Evolutionary conservation across 2,797 vertebrate species (phyloP).

Genomic region (Sternarchorhynchus goeldii): DNA sequence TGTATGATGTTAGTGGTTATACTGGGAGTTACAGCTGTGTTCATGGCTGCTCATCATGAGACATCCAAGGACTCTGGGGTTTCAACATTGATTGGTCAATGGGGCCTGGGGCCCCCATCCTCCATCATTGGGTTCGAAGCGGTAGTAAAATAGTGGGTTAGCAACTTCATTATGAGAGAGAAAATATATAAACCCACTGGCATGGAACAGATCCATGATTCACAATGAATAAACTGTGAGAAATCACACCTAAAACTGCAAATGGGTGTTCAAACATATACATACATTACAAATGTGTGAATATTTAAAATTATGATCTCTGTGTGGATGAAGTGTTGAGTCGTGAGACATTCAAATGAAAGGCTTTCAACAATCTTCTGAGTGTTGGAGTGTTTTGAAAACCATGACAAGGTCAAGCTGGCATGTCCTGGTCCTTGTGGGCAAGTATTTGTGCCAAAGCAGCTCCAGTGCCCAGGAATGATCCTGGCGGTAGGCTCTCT

Average conservation of each 20-base stretch:
- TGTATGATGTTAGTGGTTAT: conserved; percentile 70
- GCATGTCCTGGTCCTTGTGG: conserved; percentile 36
- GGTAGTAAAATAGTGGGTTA: conserved; percentile 42
- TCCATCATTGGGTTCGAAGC: conserved; percentile 28
- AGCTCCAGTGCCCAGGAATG: conserved; percentile 45
- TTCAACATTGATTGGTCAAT: conserved; percentile 50
- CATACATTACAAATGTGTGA: conserved; percentile 1
- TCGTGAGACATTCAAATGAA: conserved; percentile 16
- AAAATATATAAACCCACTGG: conserved; percentile 43
- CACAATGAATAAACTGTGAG: conserved; percentile 47
- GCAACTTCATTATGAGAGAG: conserved; percentile 25
- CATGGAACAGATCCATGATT: conserved; percentile 27
- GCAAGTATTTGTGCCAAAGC: conserved; percentile 29
- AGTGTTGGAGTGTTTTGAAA: conserved; percentile 24
- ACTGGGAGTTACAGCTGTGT: conserved; percentile 68
- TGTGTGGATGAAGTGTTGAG: conserved; percentile 13
- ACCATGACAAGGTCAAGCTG: conserved; percentile 59
- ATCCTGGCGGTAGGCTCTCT: conserved; percentile 52
- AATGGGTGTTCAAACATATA: conserved; percentile 57
- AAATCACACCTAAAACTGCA: conserved; percentile 59
- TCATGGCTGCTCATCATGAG: conserved; percentile 64
- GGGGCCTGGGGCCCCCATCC: conserved; percentile 46
- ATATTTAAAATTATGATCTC: conserved; percentile 46
- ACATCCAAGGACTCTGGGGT: conserved; percentile 57
- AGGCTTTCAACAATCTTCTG: conserved; percentile 12